A percentile compares a stretch with the other conserved stretches of the same genome.
Conservation (phyloP, 2,113 vertebrate species). For the Phaetusa simplex region DNA sequence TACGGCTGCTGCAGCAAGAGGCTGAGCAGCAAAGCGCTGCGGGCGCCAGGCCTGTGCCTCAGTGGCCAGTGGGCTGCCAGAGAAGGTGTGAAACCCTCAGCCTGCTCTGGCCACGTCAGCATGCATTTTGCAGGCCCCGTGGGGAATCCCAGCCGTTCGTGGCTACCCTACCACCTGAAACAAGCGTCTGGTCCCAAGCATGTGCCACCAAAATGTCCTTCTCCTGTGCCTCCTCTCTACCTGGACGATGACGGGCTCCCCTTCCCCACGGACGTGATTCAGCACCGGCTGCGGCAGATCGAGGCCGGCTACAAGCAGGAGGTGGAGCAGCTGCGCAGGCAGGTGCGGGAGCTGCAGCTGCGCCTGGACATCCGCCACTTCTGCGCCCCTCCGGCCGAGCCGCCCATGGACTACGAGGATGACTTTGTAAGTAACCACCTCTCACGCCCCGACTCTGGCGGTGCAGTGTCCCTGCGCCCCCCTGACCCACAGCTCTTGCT, state of each 20-base stretch:
- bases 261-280: constrained; percentile 93
- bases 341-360: constrained; percentile 95
- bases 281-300: constrained; percentile 94
- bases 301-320: constrained; percentile 98
- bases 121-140: constrained; percentile 50
- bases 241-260: constrained; percentile 94
- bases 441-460: fast-evolving
- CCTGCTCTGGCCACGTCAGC: constrained; percentile 55
- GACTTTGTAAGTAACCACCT: constrained; percentile 89
- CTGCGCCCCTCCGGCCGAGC: constrained; percentile 87
- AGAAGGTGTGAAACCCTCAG: constrained; percentile 62
- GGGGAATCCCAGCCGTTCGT: constrained; percentile 69
- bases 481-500: neutral
- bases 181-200: constrained; percentile 76
- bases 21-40: constrained; percentile 78
- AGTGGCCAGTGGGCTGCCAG: constrained; percentile 71
- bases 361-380: constrained; percentile 93
- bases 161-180: constrained; percentile 71
- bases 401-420: constrained; percentile 94
- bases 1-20: constrained; percentile 84
- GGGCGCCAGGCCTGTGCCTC: constrained; percentile 73
- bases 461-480: fast-evolving
- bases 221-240: constrained; percentile 85
- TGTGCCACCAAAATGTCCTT: constrained; percentile 76
- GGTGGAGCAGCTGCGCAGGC: constrained; percentile 92